Evolutionary conservation across 2,888 invertebrate species (phyloP).

Genomic region (Tryphoninae sp.): DNA sequence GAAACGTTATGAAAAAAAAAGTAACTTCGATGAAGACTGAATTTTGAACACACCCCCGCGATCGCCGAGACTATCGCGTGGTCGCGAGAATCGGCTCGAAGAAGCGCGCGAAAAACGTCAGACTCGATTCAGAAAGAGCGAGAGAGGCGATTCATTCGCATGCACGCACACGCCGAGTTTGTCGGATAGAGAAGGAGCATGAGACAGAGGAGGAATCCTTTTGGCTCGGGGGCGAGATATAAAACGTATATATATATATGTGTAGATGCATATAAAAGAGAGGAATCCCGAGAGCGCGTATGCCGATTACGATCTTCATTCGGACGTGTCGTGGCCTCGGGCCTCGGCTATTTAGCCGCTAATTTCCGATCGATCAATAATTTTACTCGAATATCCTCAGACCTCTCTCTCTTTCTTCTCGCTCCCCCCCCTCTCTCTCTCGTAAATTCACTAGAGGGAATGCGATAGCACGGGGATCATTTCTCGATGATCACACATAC

Average conservation of each 20-base stretch:
- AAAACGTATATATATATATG: background rate
- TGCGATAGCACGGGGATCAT: slow-evolving; percentile 15
- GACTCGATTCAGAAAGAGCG: slow-evolving; percentile 4
- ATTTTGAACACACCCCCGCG: slow-evolving; percentile 22
- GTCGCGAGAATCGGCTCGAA: background rate
- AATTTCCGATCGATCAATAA: slow-evolving; percentile 80
- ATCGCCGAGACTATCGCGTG: background rate
- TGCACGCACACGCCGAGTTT: background rate
- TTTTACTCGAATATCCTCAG: slow-evolving; percentile 68
- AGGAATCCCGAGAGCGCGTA: slow-evolving; percentile 63
- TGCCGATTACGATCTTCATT: slow-evolving; percentile 77
- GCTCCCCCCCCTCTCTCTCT: background rate
- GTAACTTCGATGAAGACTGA: background rate
- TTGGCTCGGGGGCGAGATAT: slow-evolving; percentile 52
- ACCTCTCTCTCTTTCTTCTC: slow-evolving; percentile 6
- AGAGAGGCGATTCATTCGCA: slow-evolving; percentile 3
- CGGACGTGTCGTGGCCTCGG: slow-evolving; percentile 77
- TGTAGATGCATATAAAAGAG: slow-evolving; percentile 45
- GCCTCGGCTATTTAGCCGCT: slow-evolving; percentile 77
- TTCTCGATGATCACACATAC: slow-evolving; percentile 46
- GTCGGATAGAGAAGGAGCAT: slow-evolving; percentile 1
- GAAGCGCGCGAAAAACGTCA: slow-evolving; percentile 3
- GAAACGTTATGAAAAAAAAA: background rate
- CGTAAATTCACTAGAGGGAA: background rate
- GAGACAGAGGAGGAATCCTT: slow-evolving; percentile 47